Conservation (phyloP, 2,113 vertebrate species). For the Sturnira hondurensis region DNA sequence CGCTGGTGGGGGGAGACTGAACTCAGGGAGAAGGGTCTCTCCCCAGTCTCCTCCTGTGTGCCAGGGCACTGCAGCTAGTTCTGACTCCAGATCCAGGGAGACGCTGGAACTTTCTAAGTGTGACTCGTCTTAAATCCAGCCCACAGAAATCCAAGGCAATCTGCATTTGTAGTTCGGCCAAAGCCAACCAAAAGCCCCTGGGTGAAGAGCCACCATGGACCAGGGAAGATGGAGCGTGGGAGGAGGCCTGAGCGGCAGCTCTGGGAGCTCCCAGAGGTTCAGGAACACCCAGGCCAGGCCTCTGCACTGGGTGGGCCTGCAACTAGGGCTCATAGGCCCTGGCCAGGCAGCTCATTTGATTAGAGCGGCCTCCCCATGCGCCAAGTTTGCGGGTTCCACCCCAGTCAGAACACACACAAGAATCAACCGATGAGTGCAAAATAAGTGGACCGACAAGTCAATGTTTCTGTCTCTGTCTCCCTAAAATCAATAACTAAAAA, state of each 20-base stretch:
- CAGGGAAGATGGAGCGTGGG: rapidly evolving
- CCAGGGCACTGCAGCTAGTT: neutral
- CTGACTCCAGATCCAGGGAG: neutral
- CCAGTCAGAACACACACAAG: too few species aligned
- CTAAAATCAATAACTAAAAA: too few species aligned
- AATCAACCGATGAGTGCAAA: too few species aligned
- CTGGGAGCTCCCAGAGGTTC: too few species aligned
- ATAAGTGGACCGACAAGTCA: too few species aligned
- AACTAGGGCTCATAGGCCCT: neutral
- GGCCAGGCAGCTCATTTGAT: too few species aligned
- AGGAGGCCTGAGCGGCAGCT: neutral
- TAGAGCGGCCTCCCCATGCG: too few species aligned
- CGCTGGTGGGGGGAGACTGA: neutral
- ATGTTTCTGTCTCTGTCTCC: too few species aligned
- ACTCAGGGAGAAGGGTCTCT: neutral
- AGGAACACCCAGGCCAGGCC: neutral
- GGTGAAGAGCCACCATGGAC: rapidly evolving
- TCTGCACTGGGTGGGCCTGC: too few species aligned
- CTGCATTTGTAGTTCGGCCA: neutral
- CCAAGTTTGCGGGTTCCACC: too few species aligned
- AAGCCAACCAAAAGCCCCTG: neutral
- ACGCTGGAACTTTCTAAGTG: neutral
- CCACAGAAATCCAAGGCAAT: neutral
- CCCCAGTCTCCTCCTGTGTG: too few species aligned
- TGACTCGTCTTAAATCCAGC: neutral